phyloP scores from a whole-genome alignment of 2,113 vertebrate species.

The Poecilia latipinna region DNA sequence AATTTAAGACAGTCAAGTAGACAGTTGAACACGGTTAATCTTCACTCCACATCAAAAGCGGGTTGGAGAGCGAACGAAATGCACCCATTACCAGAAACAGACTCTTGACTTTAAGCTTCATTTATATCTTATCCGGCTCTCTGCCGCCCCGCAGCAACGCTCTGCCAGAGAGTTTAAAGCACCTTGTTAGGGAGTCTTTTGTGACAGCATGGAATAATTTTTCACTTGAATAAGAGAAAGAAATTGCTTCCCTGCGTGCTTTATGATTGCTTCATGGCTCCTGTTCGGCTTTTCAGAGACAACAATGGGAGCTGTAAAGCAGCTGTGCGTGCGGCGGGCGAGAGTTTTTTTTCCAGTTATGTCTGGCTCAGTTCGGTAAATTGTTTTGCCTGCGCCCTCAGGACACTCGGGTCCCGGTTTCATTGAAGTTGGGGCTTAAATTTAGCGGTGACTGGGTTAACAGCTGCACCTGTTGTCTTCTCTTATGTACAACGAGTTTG shows the following conservation, averaged over 20 bases:
- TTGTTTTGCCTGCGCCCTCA: conserved; percentile 62
- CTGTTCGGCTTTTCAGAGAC: conserved; percentile 64
- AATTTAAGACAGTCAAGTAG: conserved; percentile 51
- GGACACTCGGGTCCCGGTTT: conserved; percentile 45
- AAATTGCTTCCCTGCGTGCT: conserved; percentile 77
- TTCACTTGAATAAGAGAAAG: conserved; percentile 81
- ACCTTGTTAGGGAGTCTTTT: conserved; percentile 80
- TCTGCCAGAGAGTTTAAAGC: conserved; percentile 76
- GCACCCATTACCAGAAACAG: conserved; percentile 75
- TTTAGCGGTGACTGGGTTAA: conserved; percentile 46
- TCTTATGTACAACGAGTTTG: background rate
- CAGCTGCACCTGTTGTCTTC: conserved; percentile 35
- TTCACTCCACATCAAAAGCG: conserved; percentile 71
- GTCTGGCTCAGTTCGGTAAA: conserved; percentile 63
- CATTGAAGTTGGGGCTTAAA: conserved; percentile 58
- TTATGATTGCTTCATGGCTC: conserved; percentile 74
- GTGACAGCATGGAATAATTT: conserved; percentile 77
- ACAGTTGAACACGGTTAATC: conserved; percentile 70
- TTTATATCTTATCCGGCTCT: conserved; percentile 76
- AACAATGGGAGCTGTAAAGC: conserved; percentile 72
- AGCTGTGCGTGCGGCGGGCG: conserved; percentile 54
- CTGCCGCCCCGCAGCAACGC: conserved; percentile 71
- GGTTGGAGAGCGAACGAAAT: conserved; percentile 63
- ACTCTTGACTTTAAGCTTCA: conserved; percentile 78
- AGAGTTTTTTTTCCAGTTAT: conserved; percentile 47